Percentiles rank a stretch among this genome's conserved stretches.
Evolutionary conservation across 2,113 vertebrate genomes (phyloP).

Genomic region (Nestor notabilis): DNA sequence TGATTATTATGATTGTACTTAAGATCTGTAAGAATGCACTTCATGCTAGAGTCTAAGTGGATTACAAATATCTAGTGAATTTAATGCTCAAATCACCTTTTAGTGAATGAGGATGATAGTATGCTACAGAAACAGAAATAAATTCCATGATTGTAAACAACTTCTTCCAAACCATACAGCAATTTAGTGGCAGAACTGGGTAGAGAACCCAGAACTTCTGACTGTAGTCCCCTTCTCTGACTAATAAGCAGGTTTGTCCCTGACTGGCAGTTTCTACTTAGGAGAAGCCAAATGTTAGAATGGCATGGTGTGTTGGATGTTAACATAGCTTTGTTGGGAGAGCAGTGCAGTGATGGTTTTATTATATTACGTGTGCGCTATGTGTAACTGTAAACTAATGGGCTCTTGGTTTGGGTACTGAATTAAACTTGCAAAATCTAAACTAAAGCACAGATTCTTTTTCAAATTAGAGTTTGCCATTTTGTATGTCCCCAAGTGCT

Average conservation of each 20-base stretch:
- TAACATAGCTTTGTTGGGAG: slow-evolving; percentile 57
- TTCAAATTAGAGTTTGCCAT: slow-evolving; percentile 62
- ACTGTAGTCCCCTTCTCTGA: slow-evolving; percentile 20
- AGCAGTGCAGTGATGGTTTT: slow-evolving; percentile 61
- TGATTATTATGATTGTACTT: slow-evolving; percentile 3
- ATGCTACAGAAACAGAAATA: not conserved
- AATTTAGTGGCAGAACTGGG: slow-evolving; percentile 28
- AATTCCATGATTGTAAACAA: not conserved
- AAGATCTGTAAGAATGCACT: slow-evolving; percentile 1
- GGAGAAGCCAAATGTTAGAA: slow-evolving; percentile 37
- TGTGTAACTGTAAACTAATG: slow-evolving; percentile 54
- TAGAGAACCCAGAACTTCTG: slow-evolving; percentile 14
- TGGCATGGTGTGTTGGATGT: slow-evolving; percentile 55
- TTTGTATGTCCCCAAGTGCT: slow-evolving; percentile 57
- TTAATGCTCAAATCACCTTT: not conserved
- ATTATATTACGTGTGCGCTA: not conserved
- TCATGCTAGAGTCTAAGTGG: slow-evolving; percentile 34
- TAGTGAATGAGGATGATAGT: not conserved
- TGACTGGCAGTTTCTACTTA: slow-evolving; percentile 22
- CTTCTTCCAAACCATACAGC: slow-evolving; percentile 35
- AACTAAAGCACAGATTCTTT: slow-evolving; percentile 65
- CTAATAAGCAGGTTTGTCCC: slow-evolving; percentile 48
- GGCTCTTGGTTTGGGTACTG: slow-evolving; percentile 56
- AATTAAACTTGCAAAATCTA: slow-evolving; percentile 58
- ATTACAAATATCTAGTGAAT: slow-evolving; percentile 24